Evolutionary conservation across 1,140 invertebrate genomes (phyloP).

Genomic region (Vanessa tameamea): DNA sequence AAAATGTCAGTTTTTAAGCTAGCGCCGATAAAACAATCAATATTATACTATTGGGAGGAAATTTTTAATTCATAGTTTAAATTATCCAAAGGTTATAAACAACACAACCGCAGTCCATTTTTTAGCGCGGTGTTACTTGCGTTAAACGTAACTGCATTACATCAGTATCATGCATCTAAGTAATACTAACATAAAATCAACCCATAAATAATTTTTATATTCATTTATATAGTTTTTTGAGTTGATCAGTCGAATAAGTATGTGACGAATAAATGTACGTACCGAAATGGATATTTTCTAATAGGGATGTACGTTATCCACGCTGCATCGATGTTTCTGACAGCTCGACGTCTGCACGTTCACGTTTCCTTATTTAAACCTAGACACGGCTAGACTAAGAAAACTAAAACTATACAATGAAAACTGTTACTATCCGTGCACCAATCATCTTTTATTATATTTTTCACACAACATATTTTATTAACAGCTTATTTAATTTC

Average conservation of each 20-base stretch:
- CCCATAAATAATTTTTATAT: too few relatives aligned
- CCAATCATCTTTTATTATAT: slow-evolving; percentile 1
- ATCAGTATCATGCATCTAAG: too few relatives aligned
- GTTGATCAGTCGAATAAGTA: background rate
- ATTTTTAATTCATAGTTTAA: too few relatives aligned
- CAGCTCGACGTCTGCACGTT: background rate
- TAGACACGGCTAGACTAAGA: background rate
- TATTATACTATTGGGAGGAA: too few relatives aligned
- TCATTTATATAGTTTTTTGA: background rate
- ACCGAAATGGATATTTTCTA: background rate
- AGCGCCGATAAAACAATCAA: too few relatives aligned
- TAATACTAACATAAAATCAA: too few relatives aligned
- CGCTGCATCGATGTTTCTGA: background rate
- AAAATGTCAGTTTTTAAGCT: too few relatives aligned
- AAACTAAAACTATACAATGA: background rate
- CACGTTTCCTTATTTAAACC: background rate
- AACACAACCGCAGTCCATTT: too few relatives aligned
- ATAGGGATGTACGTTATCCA: slow-evolving; percentile 1
- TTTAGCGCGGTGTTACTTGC: too few relatives aligned
- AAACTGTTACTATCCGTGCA: background rate
- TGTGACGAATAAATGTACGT: background rate
- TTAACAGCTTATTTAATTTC: background rate
- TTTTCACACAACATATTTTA: background rate
- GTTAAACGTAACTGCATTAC: too few relatives aligned
- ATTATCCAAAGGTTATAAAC: too few relatives aligned